Evolutionary conservation across 2,113 vertebrate genomes (phyloP), one percentile per base, ranked within the genome.

Genomic region (Catharus fuscescens): DNA sequence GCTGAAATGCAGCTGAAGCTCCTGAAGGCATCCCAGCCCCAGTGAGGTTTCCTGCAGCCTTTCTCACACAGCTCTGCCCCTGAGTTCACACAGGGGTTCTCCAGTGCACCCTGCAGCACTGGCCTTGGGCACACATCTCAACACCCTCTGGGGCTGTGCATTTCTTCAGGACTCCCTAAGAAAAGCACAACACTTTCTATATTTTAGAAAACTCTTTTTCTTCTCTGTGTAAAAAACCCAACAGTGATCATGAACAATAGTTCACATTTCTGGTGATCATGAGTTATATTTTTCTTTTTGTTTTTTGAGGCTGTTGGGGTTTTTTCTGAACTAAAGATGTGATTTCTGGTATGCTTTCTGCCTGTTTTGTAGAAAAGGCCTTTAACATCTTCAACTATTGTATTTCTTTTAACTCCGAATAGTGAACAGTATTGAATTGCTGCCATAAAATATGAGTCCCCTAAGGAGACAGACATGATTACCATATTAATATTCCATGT

Each of bases 401-500:
- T 77, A 59, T 83, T 86, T 92, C 28, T 80, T 96, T 95, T 80
- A 77, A 93, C 47, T 88, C 69, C 8, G 14, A 74, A 70, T 73
- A 77, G 74, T 66, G 76, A 95, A 67, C 48, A 74, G 48, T 83
- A 86, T 69, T 93, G 90, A 96, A 95, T 74, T 90, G 90, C 77
- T 93, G 69, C 85, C 65, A 81, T 94, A 96, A 92, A 95, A 93
- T 86, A 92, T 6, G 12, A 78, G 60, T 90, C n/a, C 76, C 88
- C 80, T 92, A 74, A 88, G 93, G 95, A 96, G 82, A 88, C 76
- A 96, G 88, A 56, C 80, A 86, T 60, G 92, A 95, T 96, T 96
- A 78, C 82, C 84, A 86, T 94, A 96, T 96, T 95, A 96, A 96
- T 94, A 96, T 96, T 94, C 90, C 57, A 76, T 86, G 86, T 86